Percentiles rank a stretch among this genome's conserved stretches.
These are phyloP conservation scores for Drosophila koepferae DNA, from an alignment of 2,888 invertebrate genomes.

Conservation along the genomic window DNA sequence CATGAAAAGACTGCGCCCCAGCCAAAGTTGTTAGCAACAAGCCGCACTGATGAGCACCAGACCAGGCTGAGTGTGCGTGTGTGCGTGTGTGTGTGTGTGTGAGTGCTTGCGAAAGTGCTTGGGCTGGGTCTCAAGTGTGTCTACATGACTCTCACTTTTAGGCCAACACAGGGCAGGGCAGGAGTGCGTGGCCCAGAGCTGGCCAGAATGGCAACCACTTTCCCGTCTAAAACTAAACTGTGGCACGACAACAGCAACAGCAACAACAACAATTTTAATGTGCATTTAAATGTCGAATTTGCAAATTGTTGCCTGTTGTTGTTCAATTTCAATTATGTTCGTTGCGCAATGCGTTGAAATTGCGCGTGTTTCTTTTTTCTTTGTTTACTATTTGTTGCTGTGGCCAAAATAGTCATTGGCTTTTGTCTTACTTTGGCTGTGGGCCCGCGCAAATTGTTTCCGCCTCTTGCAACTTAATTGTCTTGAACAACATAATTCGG, in stretches of 20 bases:
- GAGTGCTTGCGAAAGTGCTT: conserved; percentile 72
- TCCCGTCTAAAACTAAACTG: conserved; percentile 38
- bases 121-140: conserved; percentile 71
- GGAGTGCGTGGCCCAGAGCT: conserved; percentile 34
- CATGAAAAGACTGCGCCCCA: conserved; percentile 70
- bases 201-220: conserved; percentile 59
- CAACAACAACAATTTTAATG: conserved; percentile 57
- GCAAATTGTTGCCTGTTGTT: conserved; percentile 58
- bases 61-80: neutral
- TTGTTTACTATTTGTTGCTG: conserved; percentile 14
- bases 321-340: conserved; percentile 71
- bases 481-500: conserved; percentile 76
- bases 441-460: conserved; percentile 71
- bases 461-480: conserved; percentile 76
- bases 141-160: conserved; percentile 79
- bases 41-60: conserved; percentile 12
- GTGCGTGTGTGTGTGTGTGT: conserved; percentile 1
- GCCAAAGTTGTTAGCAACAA: conserved; percentile 69
- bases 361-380: conserved; percentile 63
- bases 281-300: conserved; percentile 62
- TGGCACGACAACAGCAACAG: conserved; percentile 38
- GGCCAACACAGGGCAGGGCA: conserved; percentile 35
- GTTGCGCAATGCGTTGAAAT: conserved; percentile 77
- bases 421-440: conserved; percentile 52
- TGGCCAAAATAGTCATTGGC: conserved; percentile 69